Percentiles rank a stretch among this genome's conserved stretches.
These are phyloP conservation scores for Tromatobia lineatoria DNA, from an alignment of 2,888 invertebrate genomes.

Conservation along the genomic window DNA sequence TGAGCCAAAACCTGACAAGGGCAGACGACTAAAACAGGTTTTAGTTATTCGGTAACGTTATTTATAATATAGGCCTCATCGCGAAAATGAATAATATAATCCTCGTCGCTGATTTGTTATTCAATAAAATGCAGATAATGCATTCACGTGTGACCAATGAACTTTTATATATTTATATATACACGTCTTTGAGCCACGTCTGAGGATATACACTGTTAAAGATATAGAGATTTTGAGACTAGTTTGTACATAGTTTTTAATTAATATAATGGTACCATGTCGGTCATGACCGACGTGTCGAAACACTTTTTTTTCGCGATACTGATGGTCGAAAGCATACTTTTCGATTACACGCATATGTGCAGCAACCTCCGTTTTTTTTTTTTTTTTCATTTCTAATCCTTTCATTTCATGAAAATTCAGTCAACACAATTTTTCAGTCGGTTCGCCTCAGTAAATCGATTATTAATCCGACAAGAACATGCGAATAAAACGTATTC, in stretches of 20 bases:
- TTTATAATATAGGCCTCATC: conserved; percentile 52
- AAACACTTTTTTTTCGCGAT: conserved; percentile 35
- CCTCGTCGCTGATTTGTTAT: conserved; percentile 20
- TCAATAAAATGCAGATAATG: conserved; percentile 40
- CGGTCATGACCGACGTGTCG: conserved; percentile 44
- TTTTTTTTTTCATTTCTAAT: neutral
- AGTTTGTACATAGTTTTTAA: conserved; percentile 73
- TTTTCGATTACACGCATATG: conserved; percentile 18
- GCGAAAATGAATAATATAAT: conserved; percentile 30
- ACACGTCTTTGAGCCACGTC: conserved; percentile 59
- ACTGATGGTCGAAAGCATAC: conserved; percentile 58
- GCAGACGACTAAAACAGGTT: neutral
- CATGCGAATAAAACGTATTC: conserved; percentile 24
- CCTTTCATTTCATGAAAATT: neutral
- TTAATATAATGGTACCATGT: conserved; percentile 53
- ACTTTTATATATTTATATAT: conserved; percentile 64
- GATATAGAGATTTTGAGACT: conserved; percentile 69
- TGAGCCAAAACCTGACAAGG: too few relatives aligned
- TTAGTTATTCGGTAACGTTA: conserved; percentile 53
- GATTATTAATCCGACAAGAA: conserved; percentile 12
- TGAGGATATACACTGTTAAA: conserved; percentile 64
- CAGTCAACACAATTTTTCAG: conserved; percentile 23
- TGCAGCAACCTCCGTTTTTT: neutral
- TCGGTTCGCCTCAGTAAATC: neutral
- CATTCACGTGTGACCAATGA: conserved; percentile 52